Evolutionary conservation across 2,888 invertebrate species (phyloP), one percentile per base, ranked within the genome.

Genomic region (Zele albiditarsus): DNA sequence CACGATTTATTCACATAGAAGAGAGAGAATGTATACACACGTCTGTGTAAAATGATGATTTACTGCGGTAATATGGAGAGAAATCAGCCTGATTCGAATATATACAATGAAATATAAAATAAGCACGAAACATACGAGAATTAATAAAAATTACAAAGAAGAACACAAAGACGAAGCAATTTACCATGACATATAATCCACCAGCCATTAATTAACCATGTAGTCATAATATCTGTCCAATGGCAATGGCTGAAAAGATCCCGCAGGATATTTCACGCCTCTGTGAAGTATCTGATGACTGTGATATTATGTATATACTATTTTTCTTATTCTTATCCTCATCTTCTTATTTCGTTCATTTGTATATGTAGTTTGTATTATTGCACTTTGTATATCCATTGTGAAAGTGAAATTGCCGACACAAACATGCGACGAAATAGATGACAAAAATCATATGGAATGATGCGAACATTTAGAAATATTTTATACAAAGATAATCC

Each of bases 201-300:
- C 53, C 69, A 77, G 78, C 31, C 85, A 87, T 87, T 86, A 85
- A 86, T 87, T 87, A 85, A 81, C 79, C 77, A 78, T 82, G 83
- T 86, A 87, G 87, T 87, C 86, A 87, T 86, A 87, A 87, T 87
- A 87, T 79, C 53, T 81, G 83, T 83, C 81, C 77, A 74, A 77
- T 68, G 70, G 69, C 78, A 68, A 73, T 75, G 71, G 75, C 77
- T n/a, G 31, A 78, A 75, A 71, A 31, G 72, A 71, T 25, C 57
- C 46, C 63, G 53, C 53, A 69, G 76, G 53, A 74, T 71, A 60
- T 60, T 60, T 46, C 71, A 70, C 73, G 46, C 53, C 74, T 74
- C 71, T 71, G 66, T 69, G 60, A 49, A 75, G 69, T 62, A 73
- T 73, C 57, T 27, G 67, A 28, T 60, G 58, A 28, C 38, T 58